These are phyloP conservation scores for Hypotaenidia philippensis DNA, from an alignment of 2,797 vertebrate genomes.

Conservation along the genomic window DNA sequence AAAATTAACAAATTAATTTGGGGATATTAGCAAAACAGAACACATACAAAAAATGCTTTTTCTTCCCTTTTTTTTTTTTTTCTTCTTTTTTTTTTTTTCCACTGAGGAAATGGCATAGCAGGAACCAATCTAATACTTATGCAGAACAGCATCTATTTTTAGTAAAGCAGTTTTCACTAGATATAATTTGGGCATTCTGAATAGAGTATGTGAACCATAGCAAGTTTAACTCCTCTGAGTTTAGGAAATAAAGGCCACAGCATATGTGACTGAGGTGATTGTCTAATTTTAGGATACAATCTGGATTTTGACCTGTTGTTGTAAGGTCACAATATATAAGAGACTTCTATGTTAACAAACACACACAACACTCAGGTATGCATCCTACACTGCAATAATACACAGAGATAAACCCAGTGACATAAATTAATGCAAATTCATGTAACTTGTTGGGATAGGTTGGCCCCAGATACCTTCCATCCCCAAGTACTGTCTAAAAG, in stretches of 20 bases:
- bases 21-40: background rate
- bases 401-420: background rate
- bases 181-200: slow-evolving; percentile 48
- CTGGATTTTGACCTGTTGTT: background rate
- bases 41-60: background rate
- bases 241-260: background rate
- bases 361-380: background rate
- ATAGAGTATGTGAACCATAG: slow-evolving; percentile 2
- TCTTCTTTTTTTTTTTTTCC: background rate
- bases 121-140: slow-evolving; percentile 42
- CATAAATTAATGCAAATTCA: background rate
- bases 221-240: background rate
- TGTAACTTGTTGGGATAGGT: background rate
- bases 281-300: background rate
- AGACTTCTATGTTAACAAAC: background rate
- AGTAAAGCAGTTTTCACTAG: slow-evolving; percentile 38
- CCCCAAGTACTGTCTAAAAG: background rate
- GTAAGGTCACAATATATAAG: background rate
- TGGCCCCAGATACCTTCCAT: background rate
- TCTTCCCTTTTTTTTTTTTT: background rate
- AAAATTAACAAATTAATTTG: background rate
- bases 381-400: background rate
- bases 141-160: slow-evolving; percentile 64
- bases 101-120: slow-evolving; percentile 9
- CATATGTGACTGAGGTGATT: background rate